Conservation (phyloP, 2,888 invertebrate species). For the Stramonita haemastoma region DNA sequence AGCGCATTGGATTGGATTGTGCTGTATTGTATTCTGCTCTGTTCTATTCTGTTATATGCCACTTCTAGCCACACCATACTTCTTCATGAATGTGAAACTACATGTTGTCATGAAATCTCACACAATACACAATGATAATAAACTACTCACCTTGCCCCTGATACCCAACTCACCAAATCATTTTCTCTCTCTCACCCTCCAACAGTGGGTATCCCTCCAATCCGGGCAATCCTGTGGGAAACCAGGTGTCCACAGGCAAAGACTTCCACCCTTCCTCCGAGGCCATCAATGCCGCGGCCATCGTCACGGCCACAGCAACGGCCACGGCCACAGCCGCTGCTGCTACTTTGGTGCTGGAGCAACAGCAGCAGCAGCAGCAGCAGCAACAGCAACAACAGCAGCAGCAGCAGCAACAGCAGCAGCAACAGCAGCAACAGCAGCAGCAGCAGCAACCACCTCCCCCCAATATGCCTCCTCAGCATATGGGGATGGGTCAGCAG, state of each 20-base stretch:
- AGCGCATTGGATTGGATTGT: too few relatives aligned
- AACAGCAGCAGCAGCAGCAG: slow-evolving; percentile 46
- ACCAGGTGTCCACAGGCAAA: slow-evolving; percentile 58
- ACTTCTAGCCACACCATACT: too few relatives aligned
- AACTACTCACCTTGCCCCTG: too few relatives aligned
- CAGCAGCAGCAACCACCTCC: slow-evolving; percentile 58
- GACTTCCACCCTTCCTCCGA: slow-evolving; percentile 71
- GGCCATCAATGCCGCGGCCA: slow-evolving; percentile 82
- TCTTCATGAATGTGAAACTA: too few relatives aligned
- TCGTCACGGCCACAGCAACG: slow-evolving; percentile 89
- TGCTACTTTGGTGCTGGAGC: slow-evolving; percentile 77
- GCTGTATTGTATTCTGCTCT: too few relatives aligned
- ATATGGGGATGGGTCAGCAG: slow-evolving; percentile 7
- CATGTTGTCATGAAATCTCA: too few relatives aligned
- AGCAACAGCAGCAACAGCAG: slow-evolving; percentile 80
- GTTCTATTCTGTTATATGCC: too few relatives aligned
- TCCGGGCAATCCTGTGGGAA: slow-evolving; percentile 74
- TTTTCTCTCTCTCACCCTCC: neutral
- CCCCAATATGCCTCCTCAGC: neutral
- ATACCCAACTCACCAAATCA: too few relatives aligned
- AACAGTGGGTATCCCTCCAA: slow-evolving; percentile 74
- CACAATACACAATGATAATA: too few relatives aligned
- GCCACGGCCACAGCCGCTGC: slow-evolving; percentile 83
- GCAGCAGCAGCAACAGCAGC: slow-evolving; percentile 2
- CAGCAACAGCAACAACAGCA: slow-evolving; percentile 52